Conservation (phyloP, 1,140 invertebrate genomes). For the Panagrolaimus sp. region DNA sequence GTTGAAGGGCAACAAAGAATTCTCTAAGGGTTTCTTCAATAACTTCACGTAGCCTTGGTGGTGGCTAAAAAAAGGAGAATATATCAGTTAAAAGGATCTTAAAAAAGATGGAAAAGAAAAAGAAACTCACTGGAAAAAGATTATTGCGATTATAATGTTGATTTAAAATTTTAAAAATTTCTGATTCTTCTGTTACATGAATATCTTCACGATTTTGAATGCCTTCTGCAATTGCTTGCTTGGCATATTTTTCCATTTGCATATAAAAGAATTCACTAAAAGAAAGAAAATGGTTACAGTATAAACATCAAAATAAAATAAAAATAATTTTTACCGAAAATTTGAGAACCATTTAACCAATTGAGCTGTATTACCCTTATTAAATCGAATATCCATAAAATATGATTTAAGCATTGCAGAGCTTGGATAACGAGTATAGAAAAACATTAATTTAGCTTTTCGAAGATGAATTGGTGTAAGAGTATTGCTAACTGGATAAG, state of each 20-base stretch:
- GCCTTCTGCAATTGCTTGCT: constrained; percentile 92
- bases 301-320: not conserved
- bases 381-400: constrained; percentile 99
- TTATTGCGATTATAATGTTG: constrained; percentile 99
- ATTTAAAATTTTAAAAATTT: constrained; percentile 93
- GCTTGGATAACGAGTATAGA: constrained; percentile 97
- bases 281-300: constrained; percentile 11
- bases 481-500: constrained; percentile 22
- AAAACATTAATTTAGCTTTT: constrained; percentile 99
- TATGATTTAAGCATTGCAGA: constrained; percentile 97
- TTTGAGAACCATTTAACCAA: constrained; percentile 87
- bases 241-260: constrained; percentile 99
- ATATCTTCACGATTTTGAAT: constrained; percentile 85
- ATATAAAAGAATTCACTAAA: constrained; percentile 99
- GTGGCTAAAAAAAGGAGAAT: constrained; percentile 72
- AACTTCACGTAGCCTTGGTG: constrained; percentile 87
- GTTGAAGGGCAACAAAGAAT: constrained; percentile 94
- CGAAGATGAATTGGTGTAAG: constrained; percentile 98
- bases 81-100: not conserved
- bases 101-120: not conserved
- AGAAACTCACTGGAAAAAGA: constrained; percentile 97
- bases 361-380: constrained; percentile 99
- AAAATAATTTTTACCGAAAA: constrained; percentile 34
- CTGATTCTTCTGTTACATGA: constrained; percentile 83
- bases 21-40: constrained; percentile 92